Base-by-base conservation (phyloP, 2,797 vertebrate species). In the Channa striata region DNA sequence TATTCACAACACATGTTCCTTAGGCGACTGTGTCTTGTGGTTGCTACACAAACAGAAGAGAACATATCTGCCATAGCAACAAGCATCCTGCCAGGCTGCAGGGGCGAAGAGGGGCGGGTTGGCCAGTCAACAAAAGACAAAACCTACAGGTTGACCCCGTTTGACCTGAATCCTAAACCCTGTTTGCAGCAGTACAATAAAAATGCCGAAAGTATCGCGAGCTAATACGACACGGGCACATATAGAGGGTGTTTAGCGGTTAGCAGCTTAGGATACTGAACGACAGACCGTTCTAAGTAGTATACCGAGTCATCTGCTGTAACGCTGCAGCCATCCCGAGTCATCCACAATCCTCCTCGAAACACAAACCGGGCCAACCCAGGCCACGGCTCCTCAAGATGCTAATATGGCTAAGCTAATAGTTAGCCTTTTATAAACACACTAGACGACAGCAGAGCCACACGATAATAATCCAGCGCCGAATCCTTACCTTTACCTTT, bases 401-500 rank as follows among this genome's bases (percentile, higher is more conserved):
- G 77, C 77, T 72, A 80, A 74, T 6, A 11, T 30, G 7, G 25
- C 17, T n/a, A 17, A 40, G 72, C 72, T 73, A 67, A 46, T 13
- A 6, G 19, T 67, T 72, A 73, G 74, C 77, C 13, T 43, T 6
- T 20, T 9, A 43, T 40, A 10, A 3, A 39, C 17, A 52, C 11
- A 11, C 40, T 44, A 48, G 53, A 63, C n/a, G 53, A 63, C n/a
- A 37, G 8, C 2, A 5, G 11, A 20, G 14, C 39, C 39, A 33
- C 1, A 57, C 12, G 48, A 7, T 10, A 50, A 44, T 2, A 39
- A 25, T 34, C 11, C 6, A 53, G 72, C 7, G 63, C 11, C 19
- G 1, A 44, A 62, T 42, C 0, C 70, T 78, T 81, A 89, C 86
- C 73, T 56, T 91, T 93, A 78, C 91, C 90, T 90, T 93, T 94